Base-by-base conservation (phyloP, 1,140 invertebrate species). In the Bicyclus anynana region DNA sequence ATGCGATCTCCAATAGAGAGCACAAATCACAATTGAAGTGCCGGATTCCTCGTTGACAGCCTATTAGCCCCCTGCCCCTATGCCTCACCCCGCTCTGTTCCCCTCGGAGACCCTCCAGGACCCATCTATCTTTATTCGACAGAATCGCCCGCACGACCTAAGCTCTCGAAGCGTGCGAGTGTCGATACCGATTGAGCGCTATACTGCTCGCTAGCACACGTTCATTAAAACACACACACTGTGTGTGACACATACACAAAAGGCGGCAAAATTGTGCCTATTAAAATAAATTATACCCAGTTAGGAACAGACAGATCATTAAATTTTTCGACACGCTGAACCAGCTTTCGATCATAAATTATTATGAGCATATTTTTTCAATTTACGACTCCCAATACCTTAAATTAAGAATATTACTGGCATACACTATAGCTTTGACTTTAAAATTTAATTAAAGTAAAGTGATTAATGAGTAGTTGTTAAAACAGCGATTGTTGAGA, bases 111-210 rank as follows among this genome's bases (percentile, higher is more conserved):
- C 72, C 60, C 71, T 71, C 71, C 69, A 64, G 62, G 57, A 67
- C 66, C 74, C 80, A 82, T 84, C 74, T 80, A 84, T 87, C 81
- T 84, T 86, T 84, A 86, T 87, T 86, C 75, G 77, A 87, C 72
- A 75, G 70, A 68, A 79, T 77, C 67, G 65, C 59, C 65, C 69
- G 66, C 67, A 71, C 69, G 65, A 70, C 59, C 69, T 69, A 72
- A 71, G 63, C 69, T 67, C 67, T 80, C 66, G 56, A 77, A 72
- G 65, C 65, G 53, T 60, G 46, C 59, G 60, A 69, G 60, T 52
- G 55, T 53, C 62, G 65, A 76, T 67, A 69, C 50, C 64, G 55
- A 75, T 59, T 71, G 65, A 61, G 58, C 54, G 57, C 47, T 50
- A 60, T 60, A 73, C 63, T 64, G 51, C 57, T 59, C 64, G 56